Evolutionary conservation across 2,888 invertebrate species (phyloP), one percentile per base, ranked within the genome.

Genomic region (Lysandra coridon): DNA sequence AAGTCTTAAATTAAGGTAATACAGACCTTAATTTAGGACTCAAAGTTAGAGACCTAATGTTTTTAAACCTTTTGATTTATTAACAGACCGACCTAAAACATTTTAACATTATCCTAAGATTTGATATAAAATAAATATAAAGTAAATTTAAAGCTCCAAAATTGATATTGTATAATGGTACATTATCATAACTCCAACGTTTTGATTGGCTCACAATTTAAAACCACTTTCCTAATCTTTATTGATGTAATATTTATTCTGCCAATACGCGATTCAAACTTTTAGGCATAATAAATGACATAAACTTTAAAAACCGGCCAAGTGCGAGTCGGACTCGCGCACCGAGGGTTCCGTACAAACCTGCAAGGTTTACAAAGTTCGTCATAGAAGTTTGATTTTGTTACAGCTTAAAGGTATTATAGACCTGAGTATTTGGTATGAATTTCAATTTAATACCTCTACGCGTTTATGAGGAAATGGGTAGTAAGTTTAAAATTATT

Each of bases 81-180:
- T 30, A 33, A 12, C 1, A 33, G 14, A 33, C 69, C 33, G 12
- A 33, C 12, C 33, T 37, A 69, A 69, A 37, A 69, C 23, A 30
- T 64, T 69, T 33, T 14, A 69, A 69, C 14, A 4, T 69, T 37
- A 37, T 37, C 40, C 1, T 69, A 69, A 69, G 69, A 12, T 33
- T 69, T 37, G 49, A 49, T 3, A 49, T 69, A 37, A 69, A 69
- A 33, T 33, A 69, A 37, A 30, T 30, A 64, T 23, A 64, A 23
- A 23, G 33, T 33, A 14, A 14, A 69, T 69, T 33, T 37, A 69
- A 69, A 69, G 69, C 37, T 5, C 12, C 69, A 10, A 33, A 12
- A 14, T 37, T 69, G 69, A 33, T 69, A 69, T 69, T 33, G 33
- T 69, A 69, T 14, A 69, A 69, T 69, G 69, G 33, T 69, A 69